Base-by-base conservation (phyloP, 2,113 vertebrate species). In the Xenus cinereus region DNA sequence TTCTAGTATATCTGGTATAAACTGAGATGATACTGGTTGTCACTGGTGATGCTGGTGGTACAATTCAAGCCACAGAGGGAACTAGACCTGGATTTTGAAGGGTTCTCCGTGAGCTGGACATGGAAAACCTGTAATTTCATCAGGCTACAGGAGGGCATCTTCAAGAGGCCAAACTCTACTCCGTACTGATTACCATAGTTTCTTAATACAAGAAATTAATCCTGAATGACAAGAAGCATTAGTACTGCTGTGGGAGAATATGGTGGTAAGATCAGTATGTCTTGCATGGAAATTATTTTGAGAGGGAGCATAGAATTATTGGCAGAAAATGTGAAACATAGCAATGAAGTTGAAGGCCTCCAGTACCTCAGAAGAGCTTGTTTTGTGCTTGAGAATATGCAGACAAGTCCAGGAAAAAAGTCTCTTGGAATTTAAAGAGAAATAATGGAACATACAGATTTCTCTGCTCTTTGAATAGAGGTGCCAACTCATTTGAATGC, bases 401-500 rank as follows among this genome's bases (percentile, higher is more conserved):
- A 82, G 53, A 76, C 33, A 79, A 89, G 14, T 30, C 30, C 39
- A 72, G 18, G 28, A 93, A 95, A 30, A 84, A 87, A 66, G 20
- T 39, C 54, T 75, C n/a, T 69, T 94, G 51, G 37, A 73, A 89
- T 73, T 90, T 79, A 83, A 88, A 91, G 48, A 54, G 62, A 83
- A 87, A 87, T 71, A 37, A 54, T 30, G 71, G 80, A 87, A 82
- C 68, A 23, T 45, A 50, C 7, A 86, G 41, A 73, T 76, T 82
- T 94, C 48, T 82, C 66, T 89, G 71, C 39, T 91, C 74, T 91
- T 94, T 93, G 69, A 96, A 89, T 57, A 87, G 87, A 91, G 37
- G 37, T 91, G 77, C 74, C 87, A 96, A 82, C 62, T 96, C 71
- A 89, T 91, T 91, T 94, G 81, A 93, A 94, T 96, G 66, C 93